Evolutionary conservation across 2,888 invertebrate genomes (phyloP), one percentile per base, ranked within the genome.

Genomic region (Cheiracanthium punctorium): DNA sequence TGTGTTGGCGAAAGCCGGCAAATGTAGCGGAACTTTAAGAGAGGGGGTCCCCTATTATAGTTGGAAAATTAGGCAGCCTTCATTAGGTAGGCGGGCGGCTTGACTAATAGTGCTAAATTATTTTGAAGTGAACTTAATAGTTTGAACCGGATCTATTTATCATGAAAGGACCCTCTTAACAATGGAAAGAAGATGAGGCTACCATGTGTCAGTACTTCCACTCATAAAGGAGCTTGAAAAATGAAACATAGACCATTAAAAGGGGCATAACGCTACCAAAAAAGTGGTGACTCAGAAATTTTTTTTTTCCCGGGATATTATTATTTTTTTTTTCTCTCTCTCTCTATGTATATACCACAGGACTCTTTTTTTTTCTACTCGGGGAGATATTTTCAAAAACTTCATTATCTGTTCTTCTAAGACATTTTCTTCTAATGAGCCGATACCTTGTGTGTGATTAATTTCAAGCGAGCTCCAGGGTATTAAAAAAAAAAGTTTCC

Each of bases 181-280:
- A 79, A 84, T 79, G 33, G 73, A 76, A 48, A 20, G 12, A 33
- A 58, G 72, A 80, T 72, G 71, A 41, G 24, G n/a, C 48, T 48
- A 43, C 43, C 64, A 30, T 41, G 52, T 82, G 75, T 82, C 81
- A 70, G 37, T 29, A 30, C 67, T 33, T 43, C 41, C 30, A 69
- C 58, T 43, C 80, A 86, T 86, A 86, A 80, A 80, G 30, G 65
- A 28, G 14, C 37, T 70, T 86, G 75, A 75, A 86, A 85, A 85
- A 80, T 85, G 85, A 33, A 75, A 86, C 85, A 86, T 76, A 86
- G 70, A 86, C 80, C 80, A 86, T 86, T 86, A 75, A 86, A 80
- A 20, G n/a, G 37, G 37, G 65, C 10, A 32, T 69, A 29, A 64
- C n/a, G 30, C 24, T 20, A 29, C 10, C 28, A 58, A 70, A 82